Conservation (phyloP, 2,888 invertebrate genomes). For the Chrysotoxum bicinctum region DNA sequence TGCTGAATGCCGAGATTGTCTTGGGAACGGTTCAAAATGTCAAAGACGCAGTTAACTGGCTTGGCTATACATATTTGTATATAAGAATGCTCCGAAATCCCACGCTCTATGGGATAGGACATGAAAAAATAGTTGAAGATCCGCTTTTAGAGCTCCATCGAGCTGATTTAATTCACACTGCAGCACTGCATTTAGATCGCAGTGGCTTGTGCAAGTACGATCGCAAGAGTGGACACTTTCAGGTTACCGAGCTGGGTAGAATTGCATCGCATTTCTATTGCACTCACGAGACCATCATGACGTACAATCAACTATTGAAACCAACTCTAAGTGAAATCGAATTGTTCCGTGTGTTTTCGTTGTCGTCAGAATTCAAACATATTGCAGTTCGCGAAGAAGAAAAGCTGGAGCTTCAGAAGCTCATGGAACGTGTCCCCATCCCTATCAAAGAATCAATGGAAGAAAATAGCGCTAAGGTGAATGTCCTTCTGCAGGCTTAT, state of each 20-base stretch:
- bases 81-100: slow-evolving; percentile 96
- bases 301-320: slow-evolving; percentile 97
- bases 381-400: slow-evolving; percentile 97
- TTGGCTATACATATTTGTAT: slow-evolving; percentile 98
- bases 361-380: slow-evolving; percentile 97
- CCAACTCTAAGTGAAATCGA: slow-evolving; percentile 99
- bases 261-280: slow-evolving; percentile 99
- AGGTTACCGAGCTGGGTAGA: slow-evolving; percentile 96
- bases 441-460: slow-evolving; percentile 99
- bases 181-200: slow-evolving; percentile 94
- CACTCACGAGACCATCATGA: slow-evolving; percentile 97
- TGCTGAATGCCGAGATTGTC: slow-evolving; percentile 98
- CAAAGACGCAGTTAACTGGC: slow-evolving; percentile 93
- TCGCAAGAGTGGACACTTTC: slow-evolving; percentile 93
- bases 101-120: slow-evolving; percentile 92
- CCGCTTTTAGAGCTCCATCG: slow-evolving; percentile 92
- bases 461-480: slow-evolving; percentile 96
- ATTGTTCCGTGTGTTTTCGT: slow-evolving; percentile 97
- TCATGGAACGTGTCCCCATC: slow-evolving; percentile 96
- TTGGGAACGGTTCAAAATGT: slow-evolving; percentile 95
- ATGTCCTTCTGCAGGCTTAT: slow-evolving; percentile 97
- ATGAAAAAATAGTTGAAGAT: slow-evolving; percentile 91
- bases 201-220: slow-evolving; percentile 98
- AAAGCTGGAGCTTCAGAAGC: slow-evolving; percentile 96
- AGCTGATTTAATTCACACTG: slow-evolving; percentile 97